Evolutionary conservation across 2,113 vertebrate species (phyloP).

Genomic region (Apeltes quadracus): DNA sequence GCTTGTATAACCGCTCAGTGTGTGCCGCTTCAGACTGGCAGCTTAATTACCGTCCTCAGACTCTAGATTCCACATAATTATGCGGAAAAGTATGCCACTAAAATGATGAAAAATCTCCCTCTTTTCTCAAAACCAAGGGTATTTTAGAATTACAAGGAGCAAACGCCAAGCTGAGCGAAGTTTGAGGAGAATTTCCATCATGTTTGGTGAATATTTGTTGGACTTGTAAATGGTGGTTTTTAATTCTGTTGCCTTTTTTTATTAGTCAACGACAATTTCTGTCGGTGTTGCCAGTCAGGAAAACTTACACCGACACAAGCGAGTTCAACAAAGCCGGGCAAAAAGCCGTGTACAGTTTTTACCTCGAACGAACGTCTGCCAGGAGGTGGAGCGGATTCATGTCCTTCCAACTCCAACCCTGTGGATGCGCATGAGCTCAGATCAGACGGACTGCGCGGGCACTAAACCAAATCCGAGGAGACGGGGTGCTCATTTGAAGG

Average conservation of each 20-base stretch:
- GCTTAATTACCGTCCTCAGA: conserved; percentile 30
- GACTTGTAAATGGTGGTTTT: not conserved
- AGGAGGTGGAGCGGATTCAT: conserved; percentile 1
- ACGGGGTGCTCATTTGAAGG: conserved; percentile 4
- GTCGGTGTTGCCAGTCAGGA: not conserved
- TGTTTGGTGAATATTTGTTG: not conserved
- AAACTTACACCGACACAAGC: not conserved
- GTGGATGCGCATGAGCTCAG: conserved; percentile 22
- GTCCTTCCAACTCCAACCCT: conserved; percentile 8
- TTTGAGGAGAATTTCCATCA: conserved; percentile 1
- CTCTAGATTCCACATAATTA: conserved; percentile 33
- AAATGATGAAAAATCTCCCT: conserved; percentile 12
- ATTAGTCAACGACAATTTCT: not conserved
- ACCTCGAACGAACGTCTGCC: conserved; percentile 7
- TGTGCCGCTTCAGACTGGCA: conserved; percentile 29
- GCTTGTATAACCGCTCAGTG: conserved; percentile 15
- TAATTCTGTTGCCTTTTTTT: not conserved
- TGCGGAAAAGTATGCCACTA: conserved; percentile 15
- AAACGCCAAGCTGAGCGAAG: not conserved
- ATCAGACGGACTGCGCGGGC: conserved; percentile 13
- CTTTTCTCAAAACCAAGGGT: not conserved
- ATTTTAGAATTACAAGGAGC: conserved; percentile 10
- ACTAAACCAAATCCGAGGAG: conserved; percentile 3
- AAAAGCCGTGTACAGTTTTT: conserved; percentile 3
- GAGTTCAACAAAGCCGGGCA: conserved; percentile 7